Percentiles rank a stretch among this genome's conserved stretches.
Conservation (phyloP, 2,888 invertebrate species). For the Schizotus pectinicornis region DNA sequence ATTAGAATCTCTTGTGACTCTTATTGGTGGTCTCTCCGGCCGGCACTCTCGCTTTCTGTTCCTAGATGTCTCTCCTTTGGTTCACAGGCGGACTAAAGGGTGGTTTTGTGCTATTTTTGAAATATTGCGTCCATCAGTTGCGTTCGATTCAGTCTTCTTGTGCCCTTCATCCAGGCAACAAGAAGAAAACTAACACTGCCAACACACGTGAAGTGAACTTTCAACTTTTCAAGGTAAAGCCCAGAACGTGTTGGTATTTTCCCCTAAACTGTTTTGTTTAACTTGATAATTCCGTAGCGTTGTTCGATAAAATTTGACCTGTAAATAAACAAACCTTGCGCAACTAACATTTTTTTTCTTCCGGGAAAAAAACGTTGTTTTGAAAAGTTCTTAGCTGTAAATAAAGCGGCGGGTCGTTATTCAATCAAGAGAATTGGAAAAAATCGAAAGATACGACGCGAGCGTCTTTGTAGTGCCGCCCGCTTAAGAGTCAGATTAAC, state of each 20-base stretch:
- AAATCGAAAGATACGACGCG: conserved; percentile 14
- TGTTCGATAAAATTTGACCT: too few relatives aligned
- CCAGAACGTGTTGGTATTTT: too few relatives aligned
- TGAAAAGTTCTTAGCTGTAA: not conserved
- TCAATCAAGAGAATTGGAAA: not conserved
- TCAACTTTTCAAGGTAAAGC: too few relatives aligned
- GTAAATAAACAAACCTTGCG: too few relatives aligned
- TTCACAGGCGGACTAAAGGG: not conserved
- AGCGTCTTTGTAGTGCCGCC: conserved; percentile 8
- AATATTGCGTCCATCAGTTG: conserved; percentile 6
- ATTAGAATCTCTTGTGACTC: too few relatives aligned
- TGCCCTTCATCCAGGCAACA: conserved; percentile 24
- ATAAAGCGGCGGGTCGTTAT: not conserved
- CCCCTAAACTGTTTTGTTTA: too few relatives aligned
- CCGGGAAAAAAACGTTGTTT: not conserved
- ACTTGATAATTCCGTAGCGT: too few relatives aligned
- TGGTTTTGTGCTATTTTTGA: conserved; percentile 31
- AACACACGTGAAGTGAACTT: too few relatives aligned
- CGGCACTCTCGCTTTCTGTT: too few relatives aligned
- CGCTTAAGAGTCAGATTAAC: conserved; percentile 11
- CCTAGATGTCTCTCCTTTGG: too few relatives aligned
- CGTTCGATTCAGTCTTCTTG: conserved; percentile 25
- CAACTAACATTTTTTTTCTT: too few relatives aligned
- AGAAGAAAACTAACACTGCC: conserved; percentile 1
- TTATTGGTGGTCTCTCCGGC: too few relatives aligned